A percentile compares a stretch with the other conserved stretches of the same genome.
phyloP scores from a whole-genome alignment of 2,113 vertebrate species.

The Eclectus roratus region DNA sequence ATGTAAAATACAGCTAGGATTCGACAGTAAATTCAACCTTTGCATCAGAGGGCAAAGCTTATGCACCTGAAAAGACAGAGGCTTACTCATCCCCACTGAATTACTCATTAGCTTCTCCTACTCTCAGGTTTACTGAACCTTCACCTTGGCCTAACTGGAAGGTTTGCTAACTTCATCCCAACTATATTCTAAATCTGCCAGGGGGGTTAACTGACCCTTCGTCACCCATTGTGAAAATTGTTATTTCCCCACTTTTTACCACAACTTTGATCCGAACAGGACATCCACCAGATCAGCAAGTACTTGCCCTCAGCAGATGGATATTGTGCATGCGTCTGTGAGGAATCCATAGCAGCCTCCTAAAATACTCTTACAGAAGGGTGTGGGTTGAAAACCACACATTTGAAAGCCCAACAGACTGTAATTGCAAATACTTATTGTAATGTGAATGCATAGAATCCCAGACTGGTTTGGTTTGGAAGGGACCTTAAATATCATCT shows the following conservation, averaged over 20 bases:
- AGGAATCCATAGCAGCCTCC: not conserved
- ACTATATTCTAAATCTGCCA: not conserved
- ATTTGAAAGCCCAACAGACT: not conserved
- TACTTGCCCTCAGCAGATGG: not conserved
- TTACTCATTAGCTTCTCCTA: not conserved
- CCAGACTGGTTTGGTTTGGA: not conserved
- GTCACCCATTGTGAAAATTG: not conserved
- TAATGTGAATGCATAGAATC: not conserved
- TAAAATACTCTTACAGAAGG: not conserved
- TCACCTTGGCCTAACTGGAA: not conserved
- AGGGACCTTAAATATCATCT: not conserved
- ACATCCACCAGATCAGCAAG: not conserved
- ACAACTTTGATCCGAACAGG: not conserved
- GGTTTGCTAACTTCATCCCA: not conserved
- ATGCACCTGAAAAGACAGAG: not conserved
- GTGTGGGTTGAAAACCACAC: not conserved
- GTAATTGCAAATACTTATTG: not conserved
- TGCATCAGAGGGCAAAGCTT: not conserved
- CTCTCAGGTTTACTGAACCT: not conserved
- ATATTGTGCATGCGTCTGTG: not conserved
- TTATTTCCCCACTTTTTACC: not conserved
- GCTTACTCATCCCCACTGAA: not conserved
- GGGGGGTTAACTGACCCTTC: not conserved
- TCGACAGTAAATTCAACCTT: not conserved
- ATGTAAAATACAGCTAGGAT: not conserved